Percentiles rank a stretch among this genome's conserved stretches.
Conservation (phyloP, 2,797 vertebrate species). For the Sebastes goodei region DNA sequence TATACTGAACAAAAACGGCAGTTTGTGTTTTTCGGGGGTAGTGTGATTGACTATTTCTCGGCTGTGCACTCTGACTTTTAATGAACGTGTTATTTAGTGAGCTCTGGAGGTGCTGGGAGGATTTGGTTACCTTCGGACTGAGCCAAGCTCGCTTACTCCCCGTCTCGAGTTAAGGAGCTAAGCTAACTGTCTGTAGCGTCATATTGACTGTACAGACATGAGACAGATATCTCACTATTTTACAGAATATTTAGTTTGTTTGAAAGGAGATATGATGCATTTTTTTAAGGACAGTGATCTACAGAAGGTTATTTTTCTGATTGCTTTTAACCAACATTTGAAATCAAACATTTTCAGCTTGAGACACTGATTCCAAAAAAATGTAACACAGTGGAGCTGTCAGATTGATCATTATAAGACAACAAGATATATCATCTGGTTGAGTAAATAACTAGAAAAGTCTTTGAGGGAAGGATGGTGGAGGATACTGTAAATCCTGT, state of each 20-base stretch:
- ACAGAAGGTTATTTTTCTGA: neutral
- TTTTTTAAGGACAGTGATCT: neutral
- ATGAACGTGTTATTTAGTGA: neutral
- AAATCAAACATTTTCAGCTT: neutral
- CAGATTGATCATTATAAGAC: slow-evolving; percentile 11
- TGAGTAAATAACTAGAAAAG: slow-evolving; percentile 28
- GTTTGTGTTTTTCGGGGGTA: neutral
- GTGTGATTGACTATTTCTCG: neutral
- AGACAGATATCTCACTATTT: neutral
- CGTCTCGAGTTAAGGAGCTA: neutral
- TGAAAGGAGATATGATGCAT: neutral
- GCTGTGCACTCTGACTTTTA: neutral
- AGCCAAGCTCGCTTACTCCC: neutral
- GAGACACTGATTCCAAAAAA: neutral
- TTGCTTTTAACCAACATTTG: neutral
- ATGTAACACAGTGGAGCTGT: neutral
- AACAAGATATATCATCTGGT: neutral
- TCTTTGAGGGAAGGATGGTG: slow-evolving; percentile 8
- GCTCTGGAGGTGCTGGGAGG: neutral
- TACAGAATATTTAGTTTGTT: neutral
- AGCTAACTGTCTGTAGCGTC: neutral
- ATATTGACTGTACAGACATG: neutral
- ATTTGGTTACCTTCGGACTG: neutral
- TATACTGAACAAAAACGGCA: too few species aligned
- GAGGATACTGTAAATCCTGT: slow-evolving; percentile 9